A percentile compares a stretch with the other conserved stretches of the same genome.
phyloP scores from a whole-genome alignment of 2,113 vertebrate species.

The Podocnemis expansa region DNA sequence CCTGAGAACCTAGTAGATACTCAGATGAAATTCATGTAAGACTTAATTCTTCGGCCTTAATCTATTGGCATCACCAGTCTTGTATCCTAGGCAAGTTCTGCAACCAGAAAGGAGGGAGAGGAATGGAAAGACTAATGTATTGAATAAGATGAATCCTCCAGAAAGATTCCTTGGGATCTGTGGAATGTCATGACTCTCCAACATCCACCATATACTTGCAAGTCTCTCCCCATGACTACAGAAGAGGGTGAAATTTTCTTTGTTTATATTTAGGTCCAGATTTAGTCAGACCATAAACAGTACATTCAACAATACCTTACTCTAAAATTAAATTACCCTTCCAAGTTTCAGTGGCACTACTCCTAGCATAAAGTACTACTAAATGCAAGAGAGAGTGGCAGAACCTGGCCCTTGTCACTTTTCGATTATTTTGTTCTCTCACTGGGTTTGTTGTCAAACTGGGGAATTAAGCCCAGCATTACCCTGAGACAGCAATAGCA shows the following conservation, averaged over 20 bases:
- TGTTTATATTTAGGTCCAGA: background rate
- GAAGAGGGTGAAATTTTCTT: background rate
- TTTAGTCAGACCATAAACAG: background rate
- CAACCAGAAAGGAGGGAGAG: background rate
- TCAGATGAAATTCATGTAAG: background rate
- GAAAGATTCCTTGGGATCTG: background rate
- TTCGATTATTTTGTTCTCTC: background rate
- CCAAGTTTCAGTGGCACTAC: background rate
- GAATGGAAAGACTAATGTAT: background rate
- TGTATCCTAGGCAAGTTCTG: background rate
- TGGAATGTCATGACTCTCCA: background rate
- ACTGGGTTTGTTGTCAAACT: too few species aligned
- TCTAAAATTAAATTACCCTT: background rate
- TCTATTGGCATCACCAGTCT: fast-evolving
- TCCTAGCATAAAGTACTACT: background rate
- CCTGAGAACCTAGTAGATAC: background rate
- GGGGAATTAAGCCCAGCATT: too few species aligned
- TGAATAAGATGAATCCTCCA: background rate
- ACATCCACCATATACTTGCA: background rate
- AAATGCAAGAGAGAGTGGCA: background rate
- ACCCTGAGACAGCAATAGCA: background rate
- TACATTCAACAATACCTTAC: fast-evolving
- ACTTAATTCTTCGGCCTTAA: background rate
- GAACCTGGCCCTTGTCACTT: background rate
- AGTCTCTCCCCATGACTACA: background rate